Percentiles rank a stretch among this genome's conserved stretches.
Evolutionary conservation across 92 coral and sea anemone species (phyloP).

Genomic region (Epizoanthus stellaris): DNA sequence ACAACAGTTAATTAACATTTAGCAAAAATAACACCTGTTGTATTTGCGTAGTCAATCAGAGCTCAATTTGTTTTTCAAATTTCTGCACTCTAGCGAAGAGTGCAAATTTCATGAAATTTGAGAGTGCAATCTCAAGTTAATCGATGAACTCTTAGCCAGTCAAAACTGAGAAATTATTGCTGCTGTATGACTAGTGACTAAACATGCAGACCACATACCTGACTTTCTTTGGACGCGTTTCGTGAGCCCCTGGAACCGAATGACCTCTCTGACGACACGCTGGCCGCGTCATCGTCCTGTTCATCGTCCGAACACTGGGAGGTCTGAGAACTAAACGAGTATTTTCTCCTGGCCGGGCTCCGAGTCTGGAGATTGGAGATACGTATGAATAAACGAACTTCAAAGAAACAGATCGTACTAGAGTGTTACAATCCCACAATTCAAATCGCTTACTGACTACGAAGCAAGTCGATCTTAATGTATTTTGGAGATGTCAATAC

Average conservation of each 20-base stretch:
- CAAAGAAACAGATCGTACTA: not conserved
- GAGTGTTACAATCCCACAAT: too few species aligned
- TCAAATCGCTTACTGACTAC: too few species aligned
- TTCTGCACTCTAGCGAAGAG: too few species aligned
- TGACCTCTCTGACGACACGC: slow-evolving; percentile 92
- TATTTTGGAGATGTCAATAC: too few species aligned
- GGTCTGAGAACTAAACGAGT: slow-evolving; percentile 87
- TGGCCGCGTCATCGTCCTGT: slow-evolving; percentile 88
- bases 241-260: slow-evolving; percentile 86
- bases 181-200: slow-evolving; percentile 24
- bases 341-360: slow-evolving; percentile 89
- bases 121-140: too few species aligned
- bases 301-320: slow-evolving; percentile 97
- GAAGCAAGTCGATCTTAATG: not conserved
- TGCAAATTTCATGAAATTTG: too few species aligned
- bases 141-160: too few species aligned
- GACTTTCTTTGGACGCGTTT: slow-evolving; percentile 66
- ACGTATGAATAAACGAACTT: not conserved
- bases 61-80: too few species aligned
- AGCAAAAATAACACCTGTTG: too few species aligned
- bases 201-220: slow-evolving; percentile 75
- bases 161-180: too few species aligned
- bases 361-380: slow-evolving; percentile 57
- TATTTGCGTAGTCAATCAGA: too few species aligned
- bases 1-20: too few species aligned